phyloP scores from a whole-genome alignment of 2,797 vertebrate genomes.

The Lepidocolaptes lacrymiger region DNA sequence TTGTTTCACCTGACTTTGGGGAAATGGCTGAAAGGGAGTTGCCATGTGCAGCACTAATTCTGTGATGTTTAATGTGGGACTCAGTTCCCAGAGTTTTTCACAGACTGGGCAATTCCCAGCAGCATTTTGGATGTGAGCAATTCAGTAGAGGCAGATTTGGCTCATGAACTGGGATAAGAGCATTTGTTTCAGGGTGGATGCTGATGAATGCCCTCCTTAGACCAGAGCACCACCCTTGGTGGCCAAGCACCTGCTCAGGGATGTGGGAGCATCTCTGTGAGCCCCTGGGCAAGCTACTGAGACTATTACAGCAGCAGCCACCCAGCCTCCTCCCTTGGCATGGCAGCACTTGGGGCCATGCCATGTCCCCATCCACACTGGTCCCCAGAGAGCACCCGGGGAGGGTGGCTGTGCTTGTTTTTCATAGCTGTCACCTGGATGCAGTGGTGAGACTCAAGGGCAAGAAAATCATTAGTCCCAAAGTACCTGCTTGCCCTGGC shows the following conservation, averaged over 20 bases:
- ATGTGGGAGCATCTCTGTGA: neutral
- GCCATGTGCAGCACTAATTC: neutral
- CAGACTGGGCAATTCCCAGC: neutral
- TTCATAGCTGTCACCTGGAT: neutral
- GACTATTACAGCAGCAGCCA: neutral
- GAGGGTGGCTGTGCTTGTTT: neutral
- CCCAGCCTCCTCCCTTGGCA: neutral
- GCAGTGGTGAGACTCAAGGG: neutral
- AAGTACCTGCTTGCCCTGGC: accelerated
- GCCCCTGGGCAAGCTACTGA: neutral
- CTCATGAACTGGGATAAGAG: neutral
- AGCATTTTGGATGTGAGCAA: accelerated
- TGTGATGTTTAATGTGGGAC: neutral
- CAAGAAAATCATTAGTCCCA: neutral
- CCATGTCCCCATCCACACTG: accelerated
- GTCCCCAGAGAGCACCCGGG: neutral
- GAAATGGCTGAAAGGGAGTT: neutral
- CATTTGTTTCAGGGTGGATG: neutral
- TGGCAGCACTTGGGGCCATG: accelerated
- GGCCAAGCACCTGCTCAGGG: accelerated
- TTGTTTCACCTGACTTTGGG: neutral
- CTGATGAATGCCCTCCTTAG: neutral
- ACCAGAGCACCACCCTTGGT: neutral
- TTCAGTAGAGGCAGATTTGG: neutral
- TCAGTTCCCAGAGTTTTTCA: neutral